These are phyloP conservation scores for Astyanax mexicanus DNA, from an alignment of 2,797 vertebrate genomes.

Conservation along the genomic window DNA sequence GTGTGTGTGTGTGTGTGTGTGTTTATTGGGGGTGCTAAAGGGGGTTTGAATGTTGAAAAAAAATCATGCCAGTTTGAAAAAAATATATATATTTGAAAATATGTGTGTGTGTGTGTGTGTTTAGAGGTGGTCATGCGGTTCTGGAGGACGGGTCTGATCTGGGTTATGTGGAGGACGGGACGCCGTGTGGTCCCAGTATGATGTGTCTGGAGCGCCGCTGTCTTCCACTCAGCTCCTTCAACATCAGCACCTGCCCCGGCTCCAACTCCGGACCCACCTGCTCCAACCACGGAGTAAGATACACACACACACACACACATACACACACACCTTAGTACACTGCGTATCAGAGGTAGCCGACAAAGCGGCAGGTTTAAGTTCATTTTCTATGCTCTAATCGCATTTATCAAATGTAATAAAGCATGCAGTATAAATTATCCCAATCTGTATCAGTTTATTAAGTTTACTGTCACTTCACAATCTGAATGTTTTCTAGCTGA, in stretches of 20 bases:
- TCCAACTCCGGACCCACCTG: conserved; percentile 85
- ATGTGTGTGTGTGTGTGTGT: conserved; percentile 47
- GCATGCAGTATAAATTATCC: no score
- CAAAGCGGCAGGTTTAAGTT: no score
- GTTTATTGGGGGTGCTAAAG: no score
- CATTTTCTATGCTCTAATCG: no score
- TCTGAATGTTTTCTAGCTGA: no score
- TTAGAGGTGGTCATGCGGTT: conserved; percentile 90
- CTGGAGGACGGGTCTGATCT: conserved; percentile 91
- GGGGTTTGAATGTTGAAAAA: no score
- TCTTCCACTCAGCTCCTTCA: conserved; percentile 88
- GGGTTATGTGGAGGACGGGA: conserved; percentile 95
- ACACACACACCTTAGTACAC: conserved; percentile 69
- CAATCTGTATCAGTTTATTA: no score
- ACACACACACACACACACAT: neutral
- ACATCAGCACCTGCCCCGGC: conserved; percentile 89
- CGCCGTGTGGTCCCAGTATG: conserved; percentile 95
- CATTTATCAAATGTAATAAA: no score
- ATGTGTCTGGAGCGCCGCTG: conserved; percentile 94
- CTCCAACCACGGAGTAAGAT: conserved; percentile 90
- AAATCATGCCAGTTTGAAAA: neutral
- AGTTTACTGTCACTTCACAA: no score
- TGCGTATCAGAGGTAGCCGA: no score
- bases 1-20: neutral
- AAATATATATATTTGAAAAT: conserved; percentile 36